Conservation (phyloP, 2,888 invertebrate species). For the Apeira syringaria region DNA sequence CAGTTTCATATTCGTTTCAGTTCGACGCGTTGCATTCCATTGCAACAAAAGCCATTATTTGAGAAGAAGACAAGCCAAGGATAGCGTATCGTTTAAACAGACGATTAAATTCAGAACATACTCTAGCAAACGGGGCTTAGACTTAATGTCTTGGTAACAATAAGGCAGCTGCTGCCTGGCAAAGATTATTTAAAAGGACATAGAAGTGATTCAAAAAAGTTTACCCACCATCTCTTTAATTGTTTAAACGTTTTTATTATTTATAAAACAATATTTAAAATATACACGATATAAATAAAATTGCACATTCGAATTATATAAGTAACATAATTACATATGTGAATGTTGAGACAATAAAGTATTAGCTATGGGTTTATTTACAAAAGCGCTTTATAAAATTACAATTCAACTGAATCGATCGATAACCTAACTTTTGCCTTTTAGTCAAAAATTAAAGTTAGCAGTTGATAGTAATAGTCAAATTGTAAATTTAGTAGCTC, state of each 20-base stretch:
- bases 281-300: slow-evolving; percentile 20
- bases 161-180: slow-evolving; percentile 12
- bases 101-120: no score
- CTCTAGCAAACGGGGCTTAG: no score
- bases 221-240: neutral
- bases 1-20: no score
- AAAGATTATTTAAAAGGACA: slow-evolving; percentile 20
- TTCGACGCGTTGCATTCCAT: no score
- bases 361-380: slow-evolving; percentile 20
- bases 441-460: slow-evolving; percentile 8
- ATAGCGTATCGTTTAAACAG: no score
- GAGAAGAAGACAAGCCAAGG: no score
- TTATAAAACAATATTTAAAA: neutral
- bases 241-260: neutral
- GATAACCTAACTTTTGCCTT: slow-evolving; percentile 14
- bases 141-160: slow-evolving; percentile 42
- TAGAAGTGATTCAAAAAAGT: slow-evolving; percentile 6
- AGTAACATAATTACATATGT: slow-evolving; percentile 1
- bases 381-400: slow-evolving; percentile 14
- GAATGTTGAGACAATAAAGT: slow-evolving; percentile 18
- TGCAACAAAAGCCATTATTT: no score
- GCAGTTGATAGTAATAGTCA: neutral
- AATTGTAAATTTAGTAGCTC: slow-evolving; percentile 1
- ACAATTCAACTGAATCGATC: slow-evolving; percentile 9
- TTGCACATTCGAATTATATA: slow-evolving; percentile 20